Percentiles rank a stretch among this genome's conserved stretches.
Conservation (phyloP, 2,888 invertebrate genomes). For the Sabatieria punctata region DNA sequence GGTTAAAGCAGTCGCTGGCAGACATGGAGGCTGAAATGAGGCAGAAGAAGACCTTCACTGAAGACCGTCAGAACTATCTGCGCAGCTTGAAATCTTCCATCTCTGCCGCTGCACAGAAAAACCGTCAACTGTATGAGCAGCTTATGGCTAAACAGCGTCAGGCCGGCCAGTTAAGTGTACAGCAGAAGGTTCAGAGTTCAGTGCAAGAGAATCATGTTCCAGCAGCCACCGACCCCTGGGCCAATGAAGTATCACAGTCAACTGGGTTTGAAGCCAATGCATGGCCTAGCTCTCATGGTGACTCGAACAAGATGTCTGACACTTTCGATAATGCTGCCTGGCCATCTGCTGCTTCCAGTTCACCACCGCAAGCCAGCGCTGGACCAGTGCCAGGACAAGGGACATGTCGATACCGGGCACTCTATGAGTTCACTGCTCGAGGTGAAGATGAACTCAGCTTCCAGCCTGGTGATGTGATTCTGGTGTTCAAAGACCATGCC, state of each 20-base stretch:
- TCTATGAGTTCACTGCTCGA: constrained; percentile 81
- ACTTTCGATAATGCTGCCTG: constrained; percentile 1
- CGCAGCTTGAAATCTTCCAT: neutral
- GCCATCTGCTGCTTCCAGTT: constrained; percentile 16
- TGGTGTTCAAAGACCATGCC: constrained; percentile 53
- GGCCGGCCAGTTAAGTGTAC: too few species aligned
- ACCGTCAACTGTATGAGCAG: neutral
- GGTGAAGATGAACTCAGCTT: constrained; percentile 81
- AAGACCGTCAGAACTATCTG: constrained; percentile 2
- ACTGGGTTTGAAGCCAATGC: too few species aligned
- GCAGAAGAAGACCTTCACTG: constrained; percentile 2
- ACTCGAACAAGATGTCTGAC: too few species aligned
- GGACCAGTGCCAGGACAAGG: neutral
- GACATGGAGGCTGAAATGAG: constrained; percentile 35
- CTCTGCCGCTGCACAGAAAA: neutral
- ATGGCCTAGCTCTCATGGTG: too few species aligned
- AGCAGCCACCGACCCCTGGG: too few species aligned
- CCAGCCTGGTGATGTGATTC: constrained; percentile 77
- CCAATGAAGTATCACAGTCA: too few species aligned
- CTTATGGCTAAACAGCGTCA: neutral
- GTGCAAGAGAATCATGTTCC: too few species aligned
- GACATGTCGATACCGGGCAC: constrained; percentile 55
- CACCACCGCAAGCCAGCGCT: constrained; percentile 18
- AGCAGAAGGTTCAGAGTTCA: too few species aligned
- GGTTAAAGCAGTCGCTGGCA: constrained; percentile 49